Base-by-base conservation (phyloP, 2,113 vertebrate genomes). In the Beaufortia kweichowensis region DNA sequence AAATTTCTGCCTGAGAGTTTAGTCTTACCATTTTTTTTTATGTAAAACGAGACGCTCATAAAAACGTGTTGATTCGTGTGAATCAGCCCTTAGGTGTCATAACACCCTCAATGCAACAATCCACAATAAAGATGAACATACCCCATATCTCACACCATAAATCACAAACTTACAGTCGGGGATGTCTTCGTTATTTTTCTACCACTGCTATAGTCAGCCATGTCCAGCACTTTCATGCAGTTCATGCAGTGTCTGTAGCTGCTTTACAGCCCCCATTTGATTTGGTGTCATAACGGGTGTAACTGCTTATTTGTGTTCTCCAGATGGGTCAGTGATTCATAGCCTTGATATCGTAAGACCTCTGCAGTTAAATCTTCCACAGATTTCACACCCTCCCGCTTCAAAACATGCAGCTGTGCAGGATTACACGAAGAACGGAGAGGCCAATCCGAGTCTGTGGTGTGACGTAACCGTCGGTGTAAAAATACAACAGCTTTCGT, bases 301-400 rank as follows among this genome's bases (percentile, higher is more conserved):
- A 17, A 46, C 71, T 41, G 55, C 69, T 74, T 74, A 74, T 74
- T 74, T 74, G 26, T 74, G 71, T 29, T 74, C 71, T 74, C 57
- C 71, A 74, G 71, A 74, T 74, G 57, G 71, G 71, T 61, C 71
- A 74, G 24, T 61, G 56, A 74, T 74, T 61, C 41, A 46, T 24
- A 61, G 57, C 28, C 31, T 43, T 60, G 70, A 59, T 60, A 74
- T 61, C 57, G 61, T 46, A 74, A 48, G 71, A 61, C 24, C 71
- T 61, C 71, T 61, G 39, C 71, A 11, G 19, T 61, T 74, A 74
- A 61, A 74, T 74, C 71, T 46, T 74, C 53, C 56, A 19, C 57
- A 74, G 57, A 61, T 74, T 74, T 74, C 71, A 62, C 71, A 74
- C 71, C 39, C 71, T 48, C 71, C 71, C 28, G 10, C 14, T 41